phyloP scores from a whole-genome alignment of 2,888 invertebrate genomes.

The Diogma glabrata region DNA sequence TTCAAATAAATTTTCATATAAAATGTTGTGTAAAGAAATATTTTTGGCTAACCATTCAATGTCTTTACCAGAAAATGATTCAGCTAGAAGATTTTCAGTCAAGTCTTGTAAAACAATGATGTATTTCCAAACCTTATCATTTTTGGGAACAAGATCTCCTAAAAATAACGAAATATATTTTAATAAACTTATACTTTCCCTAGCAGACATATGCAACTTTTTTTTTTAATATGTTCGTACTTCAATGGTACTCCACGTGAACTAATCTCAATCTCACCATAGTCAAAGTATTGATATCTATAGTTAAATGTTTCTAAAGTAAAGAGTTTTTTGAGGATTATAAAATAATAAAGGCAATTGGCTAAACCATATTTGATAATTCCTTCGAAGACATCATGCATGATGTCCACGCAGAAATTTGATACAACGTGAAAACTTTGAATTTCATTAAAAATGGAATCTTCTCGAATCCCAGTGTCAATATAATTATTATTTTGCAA shows the following conservation, averaged over 20 bases:
- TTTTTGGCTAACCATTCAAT: not conserved
- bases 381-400: slow-evolving; percentile 22
- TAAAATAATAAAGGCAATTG: not conserved
- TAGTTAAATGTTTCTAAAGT: slow-evolving; percentile 11
- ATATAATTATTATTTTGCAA: not conserved
- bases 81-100: not conserved
- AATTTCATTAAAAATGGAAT: slow-evolving; percentile 8
- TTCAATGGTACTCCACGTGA: not conserved
- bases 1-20: not conserved
- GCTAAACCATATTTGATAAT: slow-evolving; percentile 13
- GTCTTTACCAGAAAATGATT: not conserved
- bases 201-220: not conserved
- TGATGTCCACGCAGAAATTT: slow-evolving; percentile 20
- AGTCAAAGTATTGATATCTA: not conserved
- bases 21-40: not conserved
- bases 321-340: slow-evolving; percentile 10
- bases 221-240: not conserved
- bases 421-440: slow-evolving; percentile 11
- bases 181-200: not conserved
- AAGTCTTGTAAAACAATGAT: not conserved
- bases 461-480: not conserved
- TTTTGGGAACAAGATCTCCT: not conserved
- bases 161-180: not conserved
- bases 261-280: slow-evolving; percentile 2
- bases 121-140: not conserved